These are phyloP conservation scores for Lordiphosa fenestrarum DNA, from an alignment of 2,888 invertebrate species.

Conservation along the genomic window DNA sequence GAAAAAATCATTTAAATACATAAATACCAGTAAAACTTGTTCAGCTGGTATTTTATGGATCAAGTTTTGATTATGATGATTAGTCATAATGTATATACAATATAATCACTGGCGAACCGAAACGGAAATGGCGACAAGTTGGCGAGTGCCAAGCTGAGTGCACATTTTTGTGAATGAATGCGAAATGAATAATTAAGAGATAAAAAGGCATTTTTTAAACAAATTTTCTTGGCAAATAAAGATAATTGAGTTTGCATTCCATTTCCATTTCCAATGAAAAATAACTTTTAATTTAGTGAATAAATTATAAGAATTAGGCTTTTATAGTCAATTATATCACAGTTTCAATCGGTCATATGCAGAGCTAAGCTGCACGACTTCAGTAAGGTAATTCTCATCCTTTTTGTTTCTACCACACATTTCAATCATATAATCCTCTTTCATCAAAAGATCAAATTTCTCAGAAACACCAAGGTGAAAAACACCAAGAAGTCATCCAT, in stretches of 20 bases:
- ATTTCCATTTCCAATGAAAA: too few species aligned
- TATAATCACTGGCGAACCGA: slow-evolving; percentile 39
- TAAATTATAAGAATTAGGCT: too few species aligned
- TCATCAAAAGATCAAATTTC: slow-evolving; percentile 25
- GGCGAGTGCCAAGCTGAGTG: neutral
- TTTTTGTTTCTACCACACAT: too few species aligned
- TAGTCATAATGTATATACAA: slow-evolving; percentile 52
- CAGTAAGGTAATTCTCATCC: too few species aligned
- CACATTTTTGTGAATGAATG: slow-evolving; percentile 19
- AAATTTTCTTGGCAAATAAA: too few species aligned
- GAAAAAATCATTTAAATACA: slow-evolving; percentile 28
- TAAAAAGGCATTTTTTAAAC: too few species aligned
- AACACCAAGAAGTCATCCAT: slow-evolving; percentile 31
- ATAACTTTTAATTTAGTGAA: too few species aligned
- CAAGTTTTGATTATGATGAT: slow-evolving; percentile 38
- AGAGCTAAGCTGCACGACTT: too few species aligned
- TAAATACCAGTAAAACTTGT: slow-evolving; percentile 57
- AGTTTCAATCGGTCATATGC: too few species aligned
- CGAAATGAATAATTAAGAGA: too few species aligned
- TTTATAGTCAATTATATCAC: too few species aligned
- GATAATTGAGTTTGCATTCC: too few species aligned
- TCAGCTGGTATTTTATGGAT: slow-evolving; percentile 43
- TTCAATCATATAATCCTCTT: slow-evolving; percentile 29
- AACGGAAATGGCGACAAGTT: slow-evolving; percentile 48
- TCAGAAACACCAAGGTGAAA: slow-evolving; percentile 22